Evolutionary conservation across 2,888 invertebrate genomes (phyloP).

Genomic region (Synergus laeviventris): DNA sequence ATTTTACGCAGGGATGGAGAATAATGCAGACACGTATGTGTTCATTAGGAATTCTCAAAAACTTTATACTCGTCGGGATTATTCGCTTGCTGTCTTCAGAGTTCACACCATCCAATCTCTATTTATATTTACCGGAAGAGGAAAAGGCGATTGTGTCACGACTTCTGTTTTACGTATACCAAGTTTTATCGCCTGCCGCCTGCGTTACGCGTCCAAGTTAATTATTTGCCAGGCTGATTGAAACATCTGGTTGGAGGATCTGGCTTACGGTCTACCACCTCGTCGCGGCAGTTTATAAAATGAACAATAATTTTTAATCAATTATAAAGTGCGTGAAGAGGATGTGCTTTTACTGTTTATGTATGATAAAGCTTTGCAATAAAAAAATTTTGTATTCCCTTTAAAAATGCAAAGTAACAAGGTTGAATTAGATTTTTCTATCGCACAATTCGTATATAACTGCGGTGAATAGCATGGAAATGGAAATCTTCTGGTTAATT

Average conservation of each 20-base stretch:
- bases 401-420: not conserved
- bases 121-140: constrained; percentile 17
- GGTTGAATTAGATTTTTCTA: constrained; percentile 3
- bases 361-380: too few relatives aligned
- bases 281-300: constrained; percentile 7
- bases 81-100: not conserved
- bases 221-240: constrained; percentile 25
- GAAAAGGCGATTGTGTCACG: constrained; percentile 26
- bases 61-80: not conserved
- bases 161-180: not conserved
- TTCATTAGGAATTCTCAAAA: not conserved
- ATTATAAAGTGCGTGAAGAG: too few relatives aligned
- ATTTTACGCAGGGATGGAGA: not conserved
- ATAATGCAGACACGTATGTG: too few relatives aligned
- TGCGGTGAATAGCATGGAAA: constrained; percentile 37
- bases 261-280: constrained; percentile 18
- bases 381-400: not conserved
- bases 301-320: not conserved
- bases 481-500: constrained; percentile 36
- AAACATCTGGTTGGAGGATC: constrained; percentile 23
- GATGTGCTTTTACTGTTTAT: too few relatives aligned
- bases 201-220: constrained; percentile 12
- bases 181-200: constrained; percentile 21
- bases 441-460: constrained; percentile 22
- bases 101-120: not conserved